Conservation (phyloP, 2,113 vertebrate genomes). For the Grantiella picta region DNA sequence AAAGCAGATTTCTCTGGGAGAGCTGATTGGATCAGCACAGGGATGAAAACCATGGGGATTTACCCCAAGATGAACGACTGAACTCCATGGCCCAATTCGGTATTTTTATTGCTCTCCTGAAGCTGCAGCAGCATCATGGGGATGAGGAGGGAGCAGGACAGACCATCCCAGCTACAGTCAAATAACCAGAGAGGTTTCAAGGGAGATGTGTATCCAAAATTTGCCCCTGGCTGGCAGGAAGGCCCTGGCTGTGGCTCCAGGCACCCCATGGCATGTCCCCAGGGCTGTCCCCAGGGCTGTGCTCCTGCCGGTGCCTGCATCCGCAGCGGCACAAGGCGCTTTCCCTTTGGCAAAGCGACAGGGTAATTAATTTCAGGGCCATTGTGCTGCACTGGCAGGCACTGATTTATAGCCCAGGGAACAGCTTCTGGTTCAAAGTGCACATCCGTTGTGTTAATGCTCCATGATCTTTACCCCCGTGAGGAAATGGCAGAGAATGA, state of each 20-base stretch:
- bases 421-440: slow-evolving; percentile 61
- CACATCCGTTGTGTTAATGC: slow-evolving; percentile 49
- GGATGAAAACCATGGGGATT: accelerated
- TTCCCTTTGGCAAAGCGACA: neutral
- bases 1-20: neutral
- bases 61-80: neutral
- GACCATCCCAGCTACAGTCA: neutral
- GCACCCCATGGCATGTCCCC: neutral
- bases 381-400: slow-evolving; percentile 6
- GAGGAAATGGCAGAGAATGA: slow-evolving; percentile 52
- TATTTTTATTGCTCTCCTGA: neutral
- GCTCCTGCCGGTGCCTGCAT: neutral
- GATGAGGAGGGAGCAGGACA: neutral
- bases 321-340: neutral
- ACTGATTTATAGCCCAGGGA: slow-evolving; percentile 45
- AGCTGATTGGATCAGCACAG: neutral
- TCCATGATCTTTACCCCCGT: slow-evolving; percentile 56
- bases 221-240: neutral
- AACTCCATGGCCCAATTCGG: neutral
- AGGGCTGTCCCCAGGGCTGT: neutral
- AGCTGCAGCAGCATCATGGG: neutral
- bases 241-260: neutral
- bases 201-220: neutral
- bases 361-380: slow-evolving; percentile 47
- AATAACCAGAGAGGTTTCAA: neutral